Base-by-base conservation (phyloP, 2,888 invertebrate species). In the Adelognathus sp. region DNA sequence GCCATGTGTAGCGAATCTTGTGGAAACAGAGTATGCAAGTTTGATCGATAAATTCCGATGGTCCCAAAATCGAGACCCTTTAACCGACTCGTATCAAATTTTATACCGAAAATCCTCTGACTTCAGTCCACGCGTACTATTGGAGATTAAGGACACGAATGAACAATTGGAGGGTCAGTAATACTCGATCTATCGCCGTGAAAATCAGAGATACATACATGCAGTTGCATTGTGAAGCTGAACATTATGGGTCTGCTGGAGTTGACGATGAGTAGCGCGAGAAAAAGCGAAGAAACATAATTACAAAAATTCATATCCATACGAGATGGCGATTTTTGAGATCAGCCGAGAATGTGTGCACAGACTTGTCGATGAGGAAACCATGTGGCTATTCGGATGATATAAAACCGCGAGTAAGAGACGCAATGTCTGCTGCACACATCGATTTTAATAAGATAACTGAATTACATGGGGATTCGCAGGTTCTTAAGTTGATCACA, bases 111-210 rank as follows among this genome's bases (percentile, higher is more conserved):
- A 64, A 24, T 66, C 31, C 18, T 44, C 27, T 63, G 63, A n/a
- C n/a, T 60, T 70, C 9, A 39, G 21, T 16, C 31, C 11, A 50
- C 18, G 6, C 61, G 52, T 16, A 67, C 36, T 52, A 24, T 52
- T 66, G 36, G 18, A 60, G 77, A 36, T 41, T 70, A 70, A 77
- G 60, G 73, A 78, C 75, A 33, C 61, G 78, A 66, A 41, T 84
- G 76, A 70, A 82, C 86, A 87, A 87, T 87, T 87, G 87, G 82
- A 85, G 80, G 82, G 79, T 66, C 76, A 71, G 71, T 60, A n/a
- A 44, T 14, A 66, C 44, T 54, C 79, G 81, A 79, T 83, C 84
- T 82, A 84, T 82, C 82, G 83, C 63, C 24, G 39, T 77, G 73
- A 82, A 81, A 84, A 81, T 85, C 84, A 80, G 82, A 84, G 60